phyloP scores from a whole-genome alignment of 2,888 invertebrate genomes.

The Netelia virgata region DNA sequence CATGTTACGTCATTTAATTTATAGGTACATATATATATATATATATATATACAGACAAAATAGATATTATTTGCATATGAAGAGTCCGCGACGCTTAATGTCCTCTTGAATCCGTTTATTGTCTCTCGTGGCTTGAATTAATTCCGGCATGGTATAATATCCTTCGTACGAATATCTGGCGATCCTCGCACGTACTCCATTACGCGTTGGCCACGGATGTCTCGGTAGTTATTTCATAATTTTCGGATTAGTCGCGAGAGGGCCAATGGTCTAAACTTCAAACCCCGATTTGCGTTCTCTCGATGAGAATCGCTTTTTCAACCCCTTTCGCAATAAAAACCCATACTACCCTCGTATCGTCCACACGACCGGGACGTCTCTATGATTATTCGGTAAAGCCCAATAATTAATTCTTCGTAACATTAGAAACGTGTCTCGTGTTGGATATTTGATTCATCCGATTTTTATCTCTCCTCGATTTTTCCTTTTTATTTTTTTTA shows the following conservation, averaged over 20 bases:
- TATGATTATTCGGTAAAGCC: too few species aligned
- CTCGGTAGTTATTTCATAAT: slow-evolving; percentile 62
- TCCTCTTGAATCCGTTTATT: slow-evolving; percentile 23
- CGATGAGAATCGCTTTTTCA: slow-evolving; percentile 7
- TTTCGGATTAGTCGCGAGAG: slow-evolving; percentile 60
- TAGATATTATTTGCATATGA: slow-evolving; percentile 44
- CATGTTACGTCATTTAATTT: slow-evolving; percentile 4
- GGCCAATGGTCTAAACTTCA: background rate
- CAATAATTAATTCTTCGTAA: too few species aligned
- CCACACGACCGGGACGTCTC: too few species aligned
- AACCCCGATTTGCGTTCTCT: slow-evolving; percentile 4
- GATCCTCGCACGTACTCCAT: slow-evolving; percentile 12
- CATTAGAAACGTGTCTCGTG: too few species aligned
- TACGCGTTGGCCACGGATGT: background rate
- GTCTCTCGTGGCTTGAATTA: slow-evolving; percentile 26
- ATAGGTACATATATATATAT: slow-evolving; percentile 1
- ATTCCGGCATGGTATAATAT: slow-evolving; percentile 22
- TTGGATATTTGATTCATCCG: background rate
- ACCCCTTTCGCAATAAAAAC: background rate
- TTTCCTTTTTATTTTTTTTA: too few species aligned
- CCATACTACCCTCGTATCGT: too few species aligned
- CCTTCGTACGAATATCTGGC: slow-evolving; percentile 23
- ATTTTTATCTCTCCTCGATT: background rate
- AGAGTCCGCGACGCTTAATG: slow-evolving; percentile 26
- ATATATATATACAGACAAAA: too few species aligned